Base-by-base conservation (phyloP, 2,113 vertebrate genomes). In the Aspidoscelis tigris region DNA sequence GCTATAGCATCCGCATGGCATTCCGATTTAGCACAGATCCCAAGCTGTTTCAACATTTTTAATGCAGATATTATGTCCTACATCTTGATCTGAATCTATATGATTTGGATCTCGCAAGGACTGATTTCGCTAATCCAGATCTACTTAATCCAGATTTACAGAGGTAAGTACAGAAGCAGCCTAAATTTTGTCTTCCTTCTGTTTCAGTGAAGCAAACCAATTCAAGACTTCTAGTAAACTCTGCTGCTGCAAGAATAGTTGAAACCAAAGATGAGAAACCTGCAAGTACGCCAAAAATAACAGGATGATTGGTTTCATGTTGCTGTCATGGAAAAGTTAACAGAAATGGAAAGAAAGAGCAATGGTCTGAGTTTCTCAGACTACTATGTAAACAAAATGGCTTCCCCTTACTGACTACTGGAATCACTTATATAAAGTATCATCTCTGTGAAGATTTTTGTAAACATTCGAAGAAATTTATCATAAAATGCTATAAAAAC, bases 311-410 rank as follows among this genome's bases (percentile, higher is more conserved):
- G 71, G 39, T 73, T 43, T 21, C 71, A 44, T n/a, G 39, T 73
- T 44, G 18, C 71, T 73, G 71, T 22, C 41, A 43, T 73, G 71
- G 71, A 73, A 73, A 73, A 70, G 69, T 70, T 70, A 73, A 43
- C 11, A 73, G 41, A 22, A 22, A 41, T 22, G 71, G 71, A 20
- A 70, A 70, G 68, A 33, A 33, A 70, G n/a, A 70, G 58, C 58
- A 70, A 70, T 43, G 20, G 18, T 43, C 41, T 73, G 58, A 61
- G 14, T 61, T 41, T 73, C 71, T 73, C 71, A 43, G n/a, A 43
- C 43, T 73, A 44, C 71, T 73, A 21, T 44, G 39, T 73, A 73
- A 73, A 73, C 71, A 73, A 73, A 73, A 44, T n/a, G 20, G 39
- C 39, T 41, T 41, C 43, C 71, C 41, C 22, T 73, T 73, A 44